Base-by-base conservation (phyloP, 2,797 vertebrate species). In the Acropternis orthonyx region DNA sequence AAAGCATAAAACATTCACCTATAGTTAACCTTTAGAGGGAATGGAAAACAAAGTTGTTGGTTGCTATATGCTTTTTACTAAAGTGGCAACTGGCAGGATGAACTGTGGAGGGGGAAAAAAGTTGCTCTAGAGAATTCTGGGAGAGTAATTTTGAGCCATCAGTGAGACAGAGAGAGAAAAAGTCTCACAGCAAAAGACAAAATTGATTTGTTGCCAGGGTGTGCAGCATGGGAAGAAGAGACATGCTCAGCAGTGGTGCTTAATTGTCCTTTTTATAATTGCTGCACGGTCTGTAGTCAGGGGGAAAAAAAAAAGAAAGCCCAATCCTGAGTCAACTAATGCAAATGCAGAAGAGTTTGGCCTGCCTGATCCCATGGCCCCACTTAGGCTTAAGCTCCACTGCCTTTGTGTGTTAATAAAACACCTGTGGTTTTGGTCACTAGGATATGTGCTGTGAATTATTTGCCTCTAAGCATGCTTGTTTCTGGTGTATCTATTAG, bases 1-100 rank as follows among this genome's bases (percentile, higher is more conserved):
- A 95, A 96, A 97, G 92, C 75, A 89, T 92, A 92, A 95, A 92
- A 95, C 39, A 12, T 92, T 97, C 94, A 94, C 87, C 90, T 96
- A 58, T 79, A 74, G 88, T 94, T 97, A 95, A 95, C 93, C 83
- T 93, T 92, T 88, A 88, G 80, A 96, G 72, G 49, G 86, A 96
- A 96, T 54, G 88, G 65, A 91, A 90, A 79, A 85, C 82, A 69
- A 94, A 94, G 91, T 83, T 89, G 76, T 54, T 88, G 61, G 93
- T 88, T 92, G 36, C 74, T 82, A 9, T 91, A 39, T 95, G 88
- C 59, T 88, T 15, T 94, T 90, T 96, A 92, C 56, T 88, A 79
- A 92, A 96, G 86, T 93, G 79, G 69, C 75, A 89, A 89, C 76
- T 96, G 93, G 69, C 62, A 93, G 66, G 66, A 76, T 82, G 92